Evolutionary conservation across 2,113 vertebrate species (phyloP), one percentile per base, ranked within the genome.

Genomic region (Ellobius talpinus): DNA sequence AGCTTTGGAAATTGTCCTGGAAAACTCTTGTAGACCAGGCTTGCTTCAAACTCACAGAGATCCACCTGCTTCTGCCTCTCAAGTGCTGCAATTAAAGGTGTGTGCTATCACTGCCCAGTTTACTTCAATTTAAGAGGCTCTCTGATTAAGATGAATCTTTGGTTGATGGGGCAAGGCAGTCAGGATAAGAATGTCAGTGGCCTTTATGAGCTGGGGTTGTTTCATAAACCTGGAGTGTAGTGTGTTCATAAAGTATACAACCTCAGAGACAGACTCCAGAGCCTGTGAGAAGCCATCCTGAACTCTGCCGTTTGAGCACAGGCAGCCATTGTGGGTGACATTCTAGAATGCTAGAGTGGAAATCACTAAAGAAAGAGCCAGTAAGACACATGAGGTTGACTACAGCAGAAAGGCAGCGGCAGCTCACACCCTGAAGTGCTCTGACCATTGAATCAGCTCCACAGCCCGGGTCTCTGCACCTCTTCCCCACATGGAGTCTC

Each of bases 261-360:
- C 68, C 55, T 66, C 96, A 70, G 87, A 96, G 77, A 58, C 42
- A 26, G 70, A 89, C 78, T 39, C 23, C 9, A 50, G 73, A 84
- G 72, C 81, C 77, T 72, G 19, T 45, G 39, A 13, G 33, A 50
- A 45, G 17, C 36, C 72, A 29, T n/a, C 9, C 33, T 47, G 52
- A 45, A 29, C 47, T 72, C 79, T 16, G 17, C 63, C 61, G 33
- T 68, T 66, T 72, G 86, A 89, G 42, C 89, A 77, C 26, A 76
- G 50, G 14, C n/a, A 87, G 70, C 92, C 94, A 96, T 91, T 97
- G 87, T 98, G 94, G n/a, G 63, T 97, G 93, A 94, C 39, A 66
- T 55, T 96, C 55, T 96, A 89, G 97, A 98, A 97, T 85, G 42
- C 50, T 68, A 24, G 45, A 7, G 55, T 19, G 17, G 39, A 45